These are phyloP conservation scores for Melangyna quadrimaculata DNA, from an alignment of 2,888 invertebrate species.

Conservation along the genomic window DNA sequence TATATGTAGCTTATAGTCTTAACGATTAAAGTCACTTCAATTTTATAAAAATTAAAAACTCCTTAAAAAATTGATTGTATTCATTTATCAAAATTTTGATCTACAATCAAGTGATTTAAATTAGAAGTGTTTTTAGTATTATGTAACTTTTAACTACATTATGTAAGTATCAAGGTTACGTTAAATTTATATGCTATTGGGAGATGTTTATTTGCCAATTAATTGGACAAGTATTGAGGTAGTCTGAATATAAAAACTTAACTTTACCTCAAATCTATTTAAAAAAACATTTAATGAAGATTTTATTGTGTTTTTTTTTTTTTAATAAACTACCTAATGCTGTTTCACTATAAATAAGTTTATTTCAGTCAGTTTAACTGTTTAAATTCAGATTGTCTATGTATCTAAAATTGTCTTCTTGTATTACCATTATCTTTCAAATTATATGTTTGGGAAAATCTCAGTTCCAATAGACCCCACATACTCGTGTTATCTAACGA, in stretches of 20 bases:
- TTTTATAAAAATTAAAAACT: neutral
- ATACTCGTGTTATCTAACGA: too few species aligned
- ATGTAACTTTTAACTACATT: neutral
- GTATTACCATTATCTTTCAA: too few species aligned
- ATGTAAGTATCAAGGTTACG: neutral
- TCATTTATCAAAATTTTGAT: neutral
- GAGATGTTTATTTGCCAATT: neutral
- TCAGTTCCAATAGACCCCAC: too few species aligned
- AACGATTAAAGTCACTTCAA: neutral
- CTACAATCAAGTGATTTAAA: neutral
- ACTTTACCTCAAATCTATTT: neutral
- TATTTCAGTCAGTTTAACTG: neutral
- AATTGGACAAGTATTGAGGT: too few species aligned
- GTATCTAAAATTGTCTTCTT: too few species aligned
- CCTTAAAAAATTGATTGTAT: neutral
- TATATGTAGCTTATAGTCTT: neutral
- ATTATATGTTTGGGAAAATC: too few species aligned
- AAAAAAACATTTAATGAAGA: neutral
- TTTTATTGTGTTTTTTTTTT: neutral
- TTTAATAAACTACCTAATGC: neutral
- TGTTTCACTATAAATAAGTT: neutral
- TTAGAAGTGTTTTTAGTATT: neutral
- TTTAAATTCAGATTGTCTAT: neutral
- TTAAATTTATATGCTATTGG: neutral
- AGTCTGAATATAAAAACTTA: neutral